Evolutionary conservation across 2,888 invertebrate genomes (phyloP).

Genomic region (Gerris lacustris): DNA sequence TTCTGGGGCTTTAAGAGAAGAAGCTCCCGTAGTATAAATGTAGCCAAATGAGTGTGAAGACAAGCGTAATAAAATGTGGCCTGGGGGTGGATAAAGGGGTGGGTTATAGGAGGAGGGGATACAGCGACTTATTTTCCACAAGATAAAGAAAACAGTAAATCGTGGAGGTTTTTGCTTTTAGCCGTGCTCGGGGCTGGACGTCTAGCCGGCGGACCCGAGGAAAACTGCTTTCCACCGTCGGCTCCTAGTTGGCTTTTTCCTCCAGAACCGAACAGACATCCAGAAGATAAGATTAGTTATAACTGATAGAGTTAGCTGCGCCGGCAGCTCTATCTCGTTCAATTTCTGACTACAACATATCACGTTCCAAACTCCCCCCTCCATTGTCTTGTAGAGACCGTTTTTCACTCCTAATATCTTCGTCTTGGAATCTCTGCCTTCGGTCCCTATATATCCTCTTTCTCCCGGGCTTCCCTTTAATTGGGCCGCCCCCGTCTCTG

Average conservation of each 20-base stretch:
- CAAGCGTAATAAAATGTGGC: constrained; percentile 3
- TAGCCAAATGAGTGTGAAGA: constrained; percentile 5
- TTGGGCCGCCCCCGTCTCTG: neutral
- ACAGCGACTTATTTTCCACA: constrained; percentile 5
- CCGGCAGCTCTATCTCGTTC: neutral
- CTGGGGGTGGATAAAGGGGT: neutral
- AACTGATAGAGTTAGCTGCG: neutral
- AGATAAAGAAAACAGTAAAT: constrained; percentile 5
- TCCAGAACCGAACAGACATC: neutral
- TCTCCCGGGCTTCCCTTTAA: neutral
- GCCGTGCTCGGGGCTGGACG: neutral
- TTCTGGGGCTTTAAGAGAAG: neutral
- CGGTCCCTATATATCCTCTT: neutral
- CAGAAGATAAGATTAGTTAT: neutral
- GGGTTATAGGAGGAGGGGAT: neutral
- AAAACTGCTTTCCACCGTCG: neutral
- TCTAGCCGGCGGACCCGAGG: neutral
- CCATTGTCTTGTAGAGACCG: neutral
- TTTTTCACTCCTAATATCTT: neutral
- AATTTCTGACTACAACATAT: neutral
- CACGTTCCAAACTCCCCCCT: neutral
- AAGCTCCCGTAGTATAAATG: neutral
- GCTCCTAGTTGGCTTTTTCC: neutral
- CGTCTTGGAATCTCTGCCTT: neutral
- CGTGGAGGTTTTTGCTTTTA: neutral